phyloP scores from a whole-genome alignment of 2,113 vertebrate genomes.

The Acrocephalus arundinaceus region DNA sequence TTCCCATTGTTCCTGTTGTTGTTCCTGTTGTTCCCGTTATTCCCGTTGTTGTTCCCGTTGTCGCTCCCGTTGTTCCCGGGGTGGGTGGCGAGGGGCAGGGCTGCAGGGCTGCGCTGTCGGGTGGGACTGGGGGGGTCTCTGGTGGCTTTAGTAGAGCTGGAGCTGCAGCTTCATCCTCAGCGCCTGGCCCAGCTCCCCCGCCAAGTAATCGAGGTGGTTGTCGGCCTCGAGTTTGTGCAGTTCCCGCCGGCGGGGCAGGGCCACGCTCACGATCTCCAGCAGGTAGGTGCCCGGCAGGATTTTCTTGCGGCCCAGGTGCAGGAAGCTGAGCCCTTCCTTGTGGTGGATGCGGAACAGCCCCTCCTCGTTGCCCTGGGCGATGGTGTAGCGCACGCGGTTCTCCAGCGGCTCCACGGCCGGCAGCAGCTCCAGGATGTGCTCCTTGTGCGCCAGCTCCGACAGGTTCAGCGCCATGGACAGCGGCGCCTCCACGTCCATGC shows the following conservation, averaged over 20 bases:
- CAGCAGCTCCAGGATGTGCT: conserved; percentile 86
- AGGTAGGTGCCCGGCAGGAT: conserved; percentile 80
- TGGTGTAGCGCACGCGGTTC: conserved; percentile 82
- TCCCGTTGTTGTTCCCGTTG: too few species aligned
- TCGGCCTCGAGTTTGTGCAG: conserved; percentile 79
- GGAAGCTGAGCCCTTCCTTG: conserved; percentile 82
- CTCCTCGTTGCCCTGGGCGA: conserved; percentile 79
- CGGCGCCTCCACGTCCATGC: conserved; percentile 82
- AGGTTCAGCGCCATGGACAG: conserved; percentile 84
- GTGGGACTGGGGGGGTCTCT: not conserved
- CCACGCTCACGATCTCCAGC: conserved; percentile 85
- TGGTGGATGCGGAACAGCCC: conserved; percentile 87
- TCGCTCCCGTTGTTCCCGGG: not conserved
- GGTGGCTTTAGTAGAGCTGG: conserved; percentile 82
- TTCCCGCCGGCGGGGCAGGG: conserved; percentile 76
- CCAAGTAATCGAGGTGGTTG: conserved; percentile 86
- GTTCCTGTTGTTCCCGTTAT: too few species aligned
- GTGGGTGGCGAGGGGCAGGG: not conserved
- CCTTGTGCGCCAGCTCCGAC: conserved; percentile 76
- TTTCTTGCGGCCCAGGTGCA: conserved; percentile 79
- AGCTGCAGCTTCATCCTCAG: conserved; percentile 89
- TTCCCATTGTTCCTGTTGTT: too few species aligned
- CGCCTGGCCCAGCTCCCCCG: conserved; percentile 81
- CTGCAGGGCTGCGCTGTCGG: not conserved
- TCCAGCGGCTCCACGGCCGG: conserved; percentile 84